phyloP scores from a whole-genome alignment of 2,797 vertebrate species.

The Tachyglossus aculeatus region DNA sequence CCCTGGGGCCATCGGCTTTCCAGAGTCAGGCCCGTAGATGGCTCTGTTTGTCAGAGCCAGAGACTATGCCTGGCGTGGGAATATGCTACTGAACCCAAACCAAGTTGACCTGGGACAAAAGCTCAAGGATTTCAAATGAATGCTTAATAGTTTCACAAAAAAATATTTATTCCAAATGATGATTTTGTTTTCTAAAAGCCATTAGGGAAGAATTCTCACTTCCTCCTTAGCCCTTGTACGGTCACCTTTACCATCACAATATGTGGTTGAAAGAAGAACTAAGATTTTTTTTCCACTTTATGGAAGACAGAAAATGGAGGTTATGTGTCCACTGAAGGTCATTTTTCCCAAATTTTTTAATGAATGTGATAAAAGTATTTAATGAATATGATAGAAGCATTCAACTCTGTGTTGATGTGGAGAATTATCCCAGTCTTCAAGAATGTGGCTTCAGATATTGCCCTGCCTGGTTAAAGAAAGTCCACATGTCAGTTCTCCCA shows the following conservation, averaged over 20 bases:
- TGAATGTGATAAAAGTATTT: neutral
- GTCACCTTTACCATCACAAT: neutral
- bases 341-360: neutral
- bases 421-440: neutral
- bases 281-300: neutral
- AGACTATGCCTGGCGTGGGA: too few relatives aligned
- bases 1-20: too few relatives aligned
- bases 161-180: neutral
- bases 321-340: neutral
- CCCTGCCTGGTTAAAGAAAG: too few relatives aligned
- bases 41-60: too few relatives aligned
- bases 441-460: neutral
- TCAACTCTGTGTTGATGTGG: neutral
- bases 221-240: neutral
- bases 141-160: neutral
- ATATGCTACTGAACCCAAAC: too few relatives aligned
- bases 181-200: conserved; percentile 6
- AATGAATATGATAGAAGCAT: neutral
- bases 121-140: neutral
- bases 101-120: too few relatives aligned
- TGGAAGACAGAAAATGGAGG: conserved; percentile 3
- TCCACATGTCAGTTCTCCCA: too few relatives aligned
- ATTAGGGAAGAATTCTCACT: neutral
- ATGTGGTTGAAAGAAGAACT: neutral
- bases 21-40: too few relatives aligned